phyloP scores from a whole-genome alignment of 2,888 invertebrate genomes.

The Orthonevra nobilis region DNA sequence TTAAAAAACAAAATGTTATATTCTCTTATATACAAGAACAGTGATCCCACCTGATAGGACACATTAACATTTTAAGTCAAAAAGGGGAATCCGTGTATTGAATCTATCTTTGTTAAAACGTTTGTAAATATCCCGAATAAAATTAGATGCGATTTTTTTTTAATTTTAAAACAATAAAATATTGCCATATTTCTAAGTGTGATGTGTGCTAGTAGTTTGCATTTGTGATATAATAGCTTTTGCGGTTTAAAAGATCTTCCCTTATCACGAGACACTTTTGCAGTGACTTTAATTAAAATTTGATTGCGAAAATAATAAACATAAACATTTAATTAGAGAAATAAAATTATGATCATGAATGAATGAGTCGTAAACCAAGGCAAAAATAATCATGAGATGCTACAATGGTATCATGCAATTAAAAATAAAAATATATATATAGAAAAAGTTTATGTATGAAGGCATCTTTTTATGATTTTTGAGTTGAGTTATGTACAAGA shows the following conservation, averaged over 20 bases:
- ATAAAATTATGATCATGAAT: conserved; percentile 17
- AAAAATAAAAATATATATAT: conserved; percentile 19
- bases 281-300: conserved; percentile 13
- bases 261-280: conserved; percentile 11
- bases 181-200: no score
- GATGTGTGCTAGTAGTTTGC: conserved; percentile 1
- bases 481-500: conserved; percentile 43
- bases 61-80: background rate
- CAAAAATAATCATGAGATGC: conserved; percentile 30
- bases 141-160: no score
- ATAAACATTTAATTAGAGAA: background rate
- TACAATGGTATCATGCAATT: conserved; percentile 42
- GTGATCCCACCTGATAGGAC: no score
- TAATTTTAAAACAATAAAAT: no score
- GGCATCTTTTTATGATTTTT: conserved; percentile 42
- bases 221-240: background rate
- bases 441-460: conserved; percentile 34
- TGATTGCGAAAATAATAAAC: conserved; percentile 24
- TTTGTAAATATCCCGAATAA: background rate
- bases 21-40: no score
- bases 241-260: background rate
- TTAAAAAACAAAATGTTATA: no score
- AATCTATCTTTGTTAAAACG: no score
- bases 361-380: conserved; percentile 18
- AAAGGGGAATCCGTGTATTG: no score